Conservation (phyloP, 2,113 vertebrate species). For the Brienomyrus longianalis region DNA sequence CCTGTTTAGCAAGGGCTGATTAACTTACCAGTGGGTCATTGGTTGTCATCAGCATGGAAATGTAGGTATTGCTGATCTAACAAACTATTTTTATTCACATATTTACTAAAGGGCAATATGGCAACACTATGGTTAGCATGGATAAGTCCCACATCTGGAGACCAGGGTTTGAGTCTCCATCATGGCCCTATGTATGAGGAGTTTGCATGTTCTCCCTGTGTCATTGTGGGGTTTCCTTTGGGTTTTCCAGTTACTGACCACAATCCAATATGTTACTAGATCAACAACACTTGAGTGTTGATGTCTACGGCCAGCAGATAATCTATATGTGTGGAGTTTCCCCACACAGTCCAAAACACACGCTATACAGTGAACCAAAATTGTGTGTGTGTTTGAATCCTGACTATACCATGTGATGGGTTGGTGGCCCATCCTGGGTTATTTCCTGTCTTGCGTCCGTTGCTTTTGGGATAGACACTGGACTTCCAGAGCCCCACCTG, state of each 20-base stretch:
- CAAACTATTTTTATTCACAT: background rate
- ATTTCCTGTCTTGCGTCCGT: background rate
- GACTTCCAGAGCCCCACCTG: background rate
- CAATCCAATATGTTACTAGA: background rate
- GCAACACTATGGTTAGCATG: background rate
- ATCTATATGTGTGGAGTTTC: background rate
- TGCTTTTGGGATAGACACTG: background rate
- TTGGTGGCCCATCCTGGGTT: background rate
- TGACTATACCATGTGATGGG: background rate
- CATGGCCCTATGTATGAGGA: background rate
- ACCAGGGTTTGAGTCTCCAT: background rate
- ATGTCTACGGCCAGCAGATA: background rate
- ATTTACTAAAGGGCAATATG: background rate
- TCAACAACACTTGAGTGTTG: background rate
- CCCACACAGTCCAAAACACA: background rate
- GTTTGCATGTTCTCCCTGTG: background rate
- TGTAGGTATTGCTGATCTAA: background rate
- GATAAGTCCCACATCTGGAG: background rate
- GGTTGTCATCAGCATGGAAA: background rate
- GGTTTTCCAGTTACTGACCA: background rate
- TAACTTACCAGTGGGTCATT: background rate
- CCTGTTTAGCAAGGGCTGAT: background rate
- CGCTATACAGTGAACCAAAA: background rate
- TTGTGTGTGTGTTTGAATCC: background rate
- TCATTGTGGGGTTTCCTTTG: background rate